Evolutionary conservation across 2,113 vertebrate genomes (phyloP).

Genomic region (Brachyhypopomus occidentalis): DNA sequence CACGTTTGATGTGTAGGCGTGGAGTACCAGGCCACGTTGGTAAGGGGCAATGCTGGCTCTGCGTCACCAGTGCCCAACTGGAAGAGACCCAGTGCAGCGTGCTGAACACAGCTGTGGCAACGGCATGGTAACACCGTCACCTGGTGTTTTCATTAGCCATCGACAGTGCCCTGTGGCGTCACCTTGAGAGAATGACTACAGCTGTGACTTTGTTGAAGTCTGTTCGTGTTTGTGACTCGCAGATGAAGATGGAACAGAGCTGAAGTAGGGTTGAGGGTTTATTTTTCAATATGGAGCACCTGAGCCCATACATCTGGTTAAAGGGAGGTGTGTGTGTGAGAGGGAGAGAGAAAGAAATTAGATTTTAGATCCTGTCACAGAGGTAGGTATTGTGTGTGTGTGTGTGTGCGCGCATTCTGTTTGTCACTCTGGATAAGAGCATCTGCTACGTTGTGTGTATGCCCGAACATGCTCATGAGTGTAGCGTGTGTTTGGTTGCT

Average conservation of each 20-base stretch:
- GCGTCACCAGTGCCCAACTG: too few relatives aligned
- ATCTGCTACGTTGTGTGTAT: background rate
- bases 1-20: background rate
- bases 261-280: too few relatives aligned
- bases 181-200: slow-evolving; percentile 10
- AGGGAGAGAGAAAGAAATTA: background rate
- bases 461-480: background rate
- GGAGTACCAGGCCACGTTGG: background rate
- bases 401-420: too few relatives aligned
- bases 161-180: background rate
- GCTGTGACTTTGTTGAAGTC: background rate
- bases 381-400: background rate
- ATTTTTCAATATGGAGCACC: background rate
- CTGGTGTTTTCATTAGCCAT: background rate
- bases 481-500: slow-evolving; percentile 1
- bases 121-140: background rate
- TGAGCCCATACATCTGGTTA: background rate
- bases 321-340: background rate
- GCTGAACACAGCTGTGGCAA: too few relatives aligned
- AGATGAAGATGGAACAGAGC: background rate
- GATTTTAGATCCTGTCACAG: too few relatives aligned
- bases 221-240: background rate
- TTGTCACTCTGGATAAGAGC: too few relatives aligned
- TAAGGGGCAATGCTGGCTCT: background rate
- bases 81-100: too few relatives aligned